Conservation (phyloP, 37 sponge, comb jelly and placozoan genomes). For the Haliclona indistincta region DNA sequence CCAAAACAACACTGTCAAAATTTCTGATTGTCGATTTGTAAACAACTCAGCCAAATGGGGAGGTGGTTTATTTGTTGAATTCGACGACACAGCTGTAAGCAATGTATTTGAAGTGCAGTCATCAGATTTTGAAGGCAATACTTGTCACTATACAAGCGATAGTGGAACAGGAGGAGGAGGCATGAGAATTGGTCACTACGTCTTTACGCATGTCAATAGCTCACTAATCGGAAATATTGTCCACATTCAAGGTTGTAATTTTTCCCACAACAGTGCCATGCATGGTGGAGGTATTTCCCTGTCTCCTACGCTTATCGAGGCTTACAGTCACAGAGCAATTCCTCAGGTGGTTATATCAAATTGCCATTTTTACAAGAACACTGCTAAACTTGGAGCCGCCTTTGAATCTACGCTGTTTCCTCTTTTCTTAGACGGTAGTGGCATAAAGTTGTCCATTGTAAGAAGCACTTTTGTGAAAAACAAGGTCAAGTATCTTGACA, state of each 20-base stretch:
- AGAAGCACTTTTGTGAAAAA: constrained; percentile 29
- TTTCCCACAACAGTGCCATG: background rate
- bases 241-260: background rate
- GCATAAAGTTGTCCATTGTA: constrained; percentile 2
- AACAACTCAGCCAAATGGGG: constrained; percentile 41
- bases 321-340: background rate
- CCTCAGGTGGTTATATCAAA: constrained; percentile 1
- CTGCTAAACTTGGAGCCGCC: constrained; percentile 44
- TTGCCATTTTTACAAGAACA: constrained; percentile 20
- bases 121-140: background rate
- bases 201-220: background rate
- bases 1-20: constrained; percentile 3
- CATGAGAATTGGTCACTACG: constrained; percentile 16
- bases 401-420: constrained; percentile 10
- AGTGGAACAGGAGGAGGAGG: constrained; percentile 47
- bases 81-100: constrained; percentile 21
- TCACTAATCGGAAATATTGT: background rate
- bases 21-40: constrained; percentile 18
- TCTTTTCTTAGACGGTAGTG: constrained; percentile 1
- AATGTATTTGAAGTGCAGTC: background rate
- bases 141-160: background rate
- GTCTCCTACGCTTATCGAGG: constrained; percentile 2
- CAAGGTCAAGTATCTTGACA: background rate
- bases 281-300: constrained; percentile 54
- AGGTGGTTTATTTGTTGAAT: constrained; percentile 53